phyloP scores from a whole-genome alignment of 2,888 invertebrate genomes.

The Dasypogon diadema region DNA sequence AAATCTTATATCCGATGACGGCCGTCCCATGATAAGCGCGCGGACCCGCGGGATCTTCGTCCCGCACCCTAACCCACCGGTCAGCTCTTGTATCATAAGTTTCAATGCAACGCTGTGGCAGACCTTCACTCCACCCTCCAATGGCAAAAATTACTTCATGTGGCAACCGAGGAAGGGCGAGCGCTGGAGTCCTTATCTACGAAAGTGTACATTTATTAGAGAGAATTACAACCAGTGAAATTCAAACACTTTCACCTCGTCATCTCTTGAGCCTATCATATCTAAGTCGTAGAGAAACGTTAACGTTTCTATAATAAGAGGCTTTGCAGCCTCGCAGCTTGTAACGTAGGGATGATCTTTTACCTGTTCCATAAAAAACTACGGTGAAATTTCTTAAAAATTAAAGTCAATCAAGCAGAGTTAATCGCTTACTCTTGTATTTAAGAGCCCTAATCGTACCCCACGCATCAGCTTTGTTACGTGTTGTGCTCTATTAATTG shows the following conservation, averaged over 20 bases:
- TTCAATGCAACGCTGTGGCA: constrained; percentile 77
- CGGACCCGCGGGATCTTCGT: constrained; percentile 85
- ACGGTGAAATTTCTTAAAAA: constrained; percentile 54
- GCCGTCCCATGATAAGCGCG: constrained; percentile 95
- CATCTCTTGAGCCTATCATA: constrained; percentile 83
- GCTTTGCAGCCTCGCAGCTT: constrained; percentile 85
- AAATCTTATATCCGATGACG: constrained; percentile 85
- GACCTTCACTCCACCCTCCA: constrained; percentile 80
- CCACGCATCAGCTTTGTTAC: constrained; percentile 84
- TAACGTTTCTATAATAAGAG: constrained; percentile 90
- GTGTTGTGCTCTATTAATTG: constrained; percentile 77
- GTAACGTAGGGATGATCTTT: constrained; percentile 89
- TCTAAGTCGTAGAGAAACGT: constrained; percentile 93
- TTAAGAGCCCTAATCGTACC: constrained; percentile 84
- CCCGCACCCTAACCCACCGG: constrained; percentile 79
- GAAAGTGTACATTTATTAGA: too few species aligned
- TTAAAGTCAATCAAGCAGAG: constrained; percentile 19
- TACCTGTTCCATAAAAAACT: constrained; percentile 91
- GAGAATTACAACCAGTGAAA: neutral
- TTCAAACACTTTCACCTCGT: constrained; percentile 70
- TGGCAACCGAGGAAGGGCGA: constrained; percentile 86
- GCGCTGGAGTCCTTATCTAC: constrained; percentile 79
- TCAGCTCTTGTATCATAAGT: constrained; percentile 91
- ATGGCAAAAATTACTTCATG: constrained; percentile 90
- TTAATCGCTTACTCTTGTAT: constrained; percentile 74